These are phyloP conservation scores for Cettia cetti DNA, from an alignment of 2,113 vertebrate species.

Conservation along the genomic window DNA sequence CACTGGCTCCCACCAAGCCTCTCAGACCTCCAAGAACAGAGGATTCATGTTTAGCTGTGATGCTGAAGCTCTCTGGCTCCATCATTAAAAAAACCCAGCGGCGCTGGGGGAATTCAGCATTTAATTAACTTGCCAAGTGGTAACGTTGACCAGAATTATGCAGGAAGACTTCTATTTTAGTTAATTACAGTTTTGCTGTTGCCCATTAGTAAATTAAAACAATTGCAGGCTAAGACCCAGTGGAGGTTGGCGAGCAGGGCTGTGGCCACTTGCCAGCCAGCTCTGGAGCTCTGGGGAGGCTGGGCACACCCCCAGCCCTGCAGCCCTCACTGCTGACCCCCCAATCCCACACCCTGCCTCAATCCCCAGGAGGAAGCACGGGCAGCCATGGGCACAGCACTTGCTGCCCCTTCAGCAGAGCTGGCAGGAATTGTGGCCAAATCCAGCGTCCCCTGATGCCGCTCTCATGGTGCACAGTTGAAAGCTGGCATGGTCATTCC, in stretches of 20 bases:
- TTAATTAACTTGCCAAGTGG: conserved; percentile 44
- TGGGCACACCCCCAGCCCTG: rapidly evolving
- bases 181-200: conserved; percentile 25
- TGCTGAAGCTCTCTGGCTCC: neutral
- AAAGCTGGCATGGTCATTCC: neutral
- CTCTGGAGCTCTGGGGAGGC: neutral
- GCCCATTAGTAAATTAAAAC: conserved; percentile 41
- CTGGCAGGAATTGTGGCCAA: neutral
- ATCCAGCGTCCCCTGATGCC: neutral
- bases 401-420: rapidly evolving
- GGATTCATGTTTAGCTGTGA: neutral
- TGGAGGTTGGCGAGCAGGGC: neutral
- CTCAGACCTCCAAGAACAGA: neutral
- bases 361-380: rapidly evolving
- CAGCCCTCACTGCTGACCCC: rapidly evolving
- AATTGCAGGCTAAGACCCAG: neutral
- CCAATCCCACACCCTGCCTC: neutral
- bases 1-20: rapidly evolving
- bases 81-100: neutral
- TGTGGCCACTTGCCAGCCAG: neutral
- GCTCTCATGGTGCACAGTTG: rapidly evolving
- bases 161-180: neutral
- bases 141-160: neutral
- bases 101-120: neutral
- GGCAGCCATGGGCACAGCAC: neutral